A percentile compares a stretch with the other conserved stretches of the same genome.
These are phyloP conservation scores for Drosophila monieri DNA, from an alignment of 2,888 invertebrate species.

Conservation along the genomic window DNA sequence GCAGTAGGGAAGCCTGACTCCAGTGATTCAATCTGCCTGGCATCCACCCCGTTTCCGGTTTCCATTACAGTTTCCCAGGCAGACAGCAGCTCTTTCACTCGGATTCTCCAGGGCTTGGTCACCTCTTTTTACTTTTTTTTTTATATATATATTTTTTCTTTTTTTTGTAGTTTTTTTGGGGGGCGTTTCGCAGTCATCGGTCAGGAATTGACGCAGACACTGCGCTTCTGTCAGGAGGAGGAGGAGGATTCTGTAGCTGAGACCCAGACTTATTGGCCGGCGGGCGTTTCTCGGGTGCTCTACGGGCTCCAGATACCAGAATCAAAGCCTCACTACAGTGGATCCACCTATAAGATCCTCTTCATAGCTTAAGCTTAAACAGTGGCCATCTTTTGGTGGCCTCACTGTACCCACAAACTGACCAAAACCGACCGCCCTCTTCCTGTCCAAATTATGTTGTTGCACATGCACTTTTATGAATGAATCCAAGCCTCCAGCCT, in stretches of 20 bases:
- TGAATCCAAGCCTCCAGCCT: constrained; percentile 59
- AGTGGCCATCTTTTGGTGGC: background rate
- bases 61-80: constrained; percentile 61
- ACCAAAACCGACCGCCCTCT: constrained; percentile 51
- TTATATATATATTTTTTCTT: constrained; percentile 1
- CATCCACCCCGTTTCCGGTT: constrained; percentile 82
- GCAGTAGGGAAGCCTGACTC: no score
- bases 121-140: constrained; percentile 22
- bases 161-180: constrained; percentile 49
- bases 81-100: constrained; percentile 18
- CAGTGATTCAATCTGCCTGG: constrained; percentile 80
- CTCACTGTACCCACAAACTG: constrained; percentile 1
- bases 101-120: constrained; percentile 20
- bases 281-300: constrained; percentile 53
- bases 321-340: constrained; percentile 10
- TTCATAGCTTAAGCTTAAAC: background rate
- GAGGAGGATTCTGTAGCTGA: constrained; percentile 15
- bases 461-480: constrained; percentile 62
- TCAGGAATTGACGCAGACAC: constrained; percentile 60
- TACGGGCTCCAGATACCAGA: constrained; percentile 32
- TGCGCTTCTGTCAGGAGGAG: constrained; percentile 50
- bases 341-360: background rate
- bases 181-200: constrained; percentile 74
- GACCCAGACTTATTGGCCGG: constrained; percentile 47
- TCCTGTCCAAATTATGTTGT: constrained; percentile 72